phyloP scores from a whole-genome alignment of 2,113 vertebrate genomes.

The Leptocoma aspasia region DNA sequence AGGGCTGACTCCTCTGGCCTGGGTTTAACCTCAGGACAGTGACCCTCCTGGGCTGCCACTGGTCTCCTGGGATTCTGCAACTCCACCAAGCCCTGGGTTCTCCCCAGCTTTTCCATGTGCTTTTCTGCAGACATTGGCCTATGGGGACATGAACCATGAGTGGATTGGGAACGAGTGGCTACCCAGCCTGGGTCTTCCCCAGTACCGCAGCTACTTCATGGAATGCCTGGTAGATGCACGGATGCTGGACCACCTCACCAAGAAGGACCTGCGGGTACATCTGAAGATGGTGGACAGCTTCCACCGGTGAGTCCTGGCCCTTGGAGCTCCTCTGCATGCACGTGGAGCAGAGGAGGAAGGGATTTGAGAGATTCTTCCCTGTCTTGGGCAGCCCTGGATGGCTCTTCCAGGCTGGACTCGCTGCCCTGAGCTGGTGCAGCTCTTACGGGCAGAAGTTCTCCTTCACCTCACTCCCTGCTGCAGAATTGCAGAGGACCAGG shows the following conservation, averaged over 20 bases:
- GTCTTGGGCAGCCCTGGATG: background rate
- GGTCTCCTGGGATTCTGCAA: background rate
- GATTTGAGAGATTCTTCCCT: background rate
- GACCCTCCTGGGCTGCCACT: background rate
- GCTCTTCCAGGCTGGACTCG: background rate
- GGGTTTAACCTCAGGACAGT: background rate
- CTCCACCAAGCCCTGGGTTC: background rate
- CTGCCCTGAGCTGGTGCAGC: background rate
- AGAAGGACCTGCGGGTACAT: conserved; percentile 94
- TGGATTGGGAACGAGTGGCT: conserved; percentile 99
- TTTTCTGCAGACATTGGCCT: conserved; percentile 86
- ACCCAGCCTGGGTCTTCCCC: conserved; percentile 91
- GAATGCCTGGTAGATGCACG: conserved; percentile 95
- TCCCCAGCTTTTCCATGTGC: background rate
- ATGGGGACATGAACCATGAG: conserved; percentile 97
- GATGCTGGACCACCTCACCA: conserved; percentile 97
- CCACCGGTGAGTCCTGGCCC: conserved; percentile 80
- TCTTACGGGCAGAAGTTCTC: background rate
- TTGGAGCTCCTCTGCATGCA: fast-evolving
- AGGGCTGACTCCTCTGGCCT: background rate
- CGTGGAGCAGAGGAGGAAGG: background rate
- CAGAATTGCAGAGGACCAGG: background rate
- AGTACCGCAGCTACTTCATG: conserved; percentile 99
- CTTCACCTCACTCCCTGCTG: background rate
- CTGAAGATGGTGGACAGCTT: conserved; percentile 99